phyloP scores from a whole-genome alignment of 1,140 invertebrate genomes.

The Apis florea region DNA sequence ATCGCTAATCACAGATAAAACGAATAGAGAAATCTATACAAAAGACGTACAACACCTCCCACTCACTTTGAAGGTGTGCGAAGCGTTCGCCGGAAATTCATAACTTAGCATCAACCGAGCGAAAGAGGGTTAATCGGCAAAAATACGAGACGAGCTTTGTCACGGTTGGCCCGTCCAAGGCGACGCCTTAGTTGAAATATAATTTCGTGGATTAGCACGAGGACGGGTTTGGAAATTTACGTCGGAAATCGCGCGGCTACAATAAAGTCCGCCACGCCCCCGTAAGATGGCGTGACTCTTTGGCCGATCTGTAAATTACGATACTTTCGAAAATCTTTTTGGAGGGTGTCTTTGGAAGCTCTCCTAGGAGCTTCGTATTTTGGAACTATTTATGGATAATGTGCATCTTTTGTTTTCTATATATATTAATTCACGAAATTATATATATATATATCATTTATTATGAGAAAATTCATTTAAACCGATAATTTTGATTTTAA shows the following conservation, averaged over 20 bases:
- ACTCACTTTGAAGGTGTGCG: constrained; percentile 5
- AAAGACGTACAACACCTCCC: constrained; percentile 28
- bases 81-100: constrained; percentile 66
- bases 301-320: constrained; percentile 9
- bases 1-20: constrained; percentile 25
- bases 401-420: no score
- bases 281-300: constrained; percentile 26
- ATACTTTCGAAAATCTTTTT: neutral
- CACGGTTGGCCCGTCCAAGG: constrained; percentile 20
- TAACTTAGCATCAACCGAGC: constrained; percentile 72
- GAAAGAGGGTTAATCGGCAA: constrained; percentile 72
- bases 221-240: constrained; percentile 52
- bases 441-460: no score
- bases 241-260: constrained; percentile 46
- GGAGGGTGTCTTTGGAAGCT: neutral
- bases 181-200: constrained; percentile 64
- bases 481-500: no score
- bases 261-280: constrained; percentile 35
- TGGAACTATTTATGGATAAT: no score
- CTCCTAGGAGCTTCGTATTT: no score
- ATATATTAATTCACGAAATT: no score
- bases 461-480: no score
- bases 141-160: constrained; percentile 71
- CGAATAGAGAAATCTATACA: constrained; percentile 50
- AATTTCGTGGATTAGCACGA: constrained; percentile 71